Evolutionary conservation across 2,888 invertebrate species (phyloP).

Genomic region (Monoplex corrugatus): DNA sequence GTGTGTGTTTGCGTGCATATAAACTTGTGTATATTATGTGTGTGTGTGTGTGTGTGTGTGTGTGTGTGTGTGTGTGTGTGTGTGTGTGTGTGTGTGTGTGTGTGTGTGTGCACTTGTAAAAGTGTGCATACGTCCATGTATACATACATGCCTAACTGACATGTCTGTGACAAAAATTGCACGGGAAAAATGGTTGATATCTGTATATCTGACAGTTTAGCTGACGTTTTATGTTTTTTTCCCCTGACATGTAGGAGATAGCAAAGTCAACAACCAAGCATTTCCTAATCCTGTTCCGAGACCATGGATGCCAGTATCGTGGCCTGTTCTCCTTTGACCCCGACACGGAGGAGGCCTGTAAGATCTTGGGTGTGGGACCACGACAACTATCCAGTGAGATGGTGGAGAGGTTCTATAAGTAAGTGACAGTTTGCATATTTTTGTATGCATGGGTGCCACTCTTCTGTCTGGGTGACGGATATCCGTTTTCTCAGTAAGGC

Average conservation of each 20-base stretch:
- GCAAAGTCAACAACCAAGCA: constrained; percentile 97
- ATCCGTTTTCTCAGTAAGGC: too few species aligned
- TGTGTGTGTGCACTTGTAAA: neutral
- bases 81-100: neutral
- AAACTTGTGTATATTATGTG: too few species aligned
- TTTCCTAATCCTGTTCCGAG: constrained; percentile 98
- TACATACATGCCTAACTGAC: too few species aligned
- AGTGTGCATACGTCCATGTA: neutral
- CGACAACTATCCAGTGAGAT: constrained; percentile 95
- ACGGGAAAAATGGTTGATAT: too few species aligned
- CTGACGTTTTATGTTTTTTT: too few species aligned
- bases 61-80: neutral
- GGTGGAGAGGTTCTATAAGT: constrained; percentile 99
- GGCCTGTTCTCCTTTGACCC: constrained; percentile 98
- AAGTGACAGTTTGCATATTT: constrained; percentile 85
- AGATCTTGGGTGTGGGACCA: constrained; percentile 98
- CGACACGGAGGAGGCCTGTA: constrained; percentile 93
- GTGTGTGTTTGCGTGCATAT: neutral
- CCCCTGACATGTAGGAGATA: too few species aligned
- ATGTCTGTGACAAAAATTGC: too few species aligned
- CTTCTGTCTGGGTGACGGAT: too few species aligned
- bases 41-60: neutral
- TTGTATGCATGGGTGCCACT: too few species aligned
- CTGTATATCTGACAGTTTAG: too few species aligned
- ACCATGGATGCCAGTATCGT: constrained; percentile 98